Base-by-base conservation (phyloP, 2,888 invertebrate genomes). In the Drosophila nr. perissopoda region DNA sequence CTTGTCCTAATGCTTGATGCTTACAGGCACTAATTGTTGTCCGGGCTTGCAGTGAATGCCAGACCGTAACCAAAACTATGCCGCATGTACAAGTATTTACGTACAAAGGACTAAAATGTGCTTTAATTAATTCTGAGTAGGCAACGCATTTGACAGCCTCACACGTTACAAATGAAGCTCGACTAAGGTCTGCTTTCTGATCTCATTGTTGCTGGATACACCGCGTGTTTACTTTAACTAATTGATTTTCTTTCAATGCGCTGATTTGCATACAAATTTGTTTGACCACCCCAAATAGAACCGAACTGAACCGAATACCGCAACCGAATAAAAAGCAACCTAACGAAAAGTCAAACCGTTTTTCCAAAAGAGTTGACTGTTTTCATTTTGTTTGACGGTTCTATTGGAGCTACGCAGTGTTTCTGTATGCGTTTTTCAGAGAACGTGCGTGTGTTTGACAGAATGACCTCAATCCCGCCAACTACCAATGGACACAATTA, bases 211-310 rank as follows among this genome's bases (percentile, higher is more conserved):
- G 54, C 54, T 58, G 62, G 36, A 59, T 48, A 65, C 68, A 60
- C 67, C 64, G 66, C 65, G 62, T 85, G 85, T 85, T 85, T 89
- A 88, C 82, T 82, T 79, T 69, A 88, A 88, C 76, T 85, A 85
- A 85, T 85, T 85, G 89, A 85, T 85, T 85, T 89, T 88, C 85
- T 85, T 88, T 89, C 85, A 82, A 76, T 84, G 82, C 76, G 80
- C 73, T 80, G 82, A 88, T 89, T 85, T 88, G 82, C 85, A 84
- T 84, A 80, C 82, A 85, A 82, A 74, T 79, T 81, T 67, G 71
- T 61, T 61, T 64, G 72, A 61, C 70, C 74, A 51, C 57, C 40
- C 57, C 64, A 49, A 65, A 42, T 42, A 8, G n/a, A 59, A 51
- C 16, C 25, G 33, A 58, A 36, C 21, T 13, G 27, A 60, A 25